These are phyloP conservation scores for Rotaria sp. DNA, from an alignment of 2,888 invertebrate species.

Conservation along the genomic window DNA sequence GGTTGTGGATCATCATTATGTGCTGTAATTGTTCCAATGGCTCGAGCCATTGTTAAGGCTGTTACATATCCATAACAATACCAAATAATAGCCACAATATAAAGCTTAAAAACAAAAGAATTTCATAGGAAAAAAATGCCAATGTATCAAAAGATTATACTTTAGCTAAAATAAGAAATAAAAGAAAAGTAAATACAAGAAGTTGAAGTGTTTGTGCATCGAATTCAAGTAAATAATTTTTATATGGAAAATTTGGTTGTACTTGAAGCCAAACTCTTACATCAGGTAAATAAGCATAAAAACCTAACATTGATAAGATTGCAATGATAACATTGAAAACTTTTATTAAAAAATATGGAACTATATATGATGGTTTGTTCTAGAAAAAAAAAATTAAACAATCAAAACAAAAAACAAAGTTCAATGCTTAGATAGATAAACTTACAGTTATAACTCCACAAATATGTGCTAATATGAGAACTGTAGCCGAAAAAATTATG, in stretches of 20 bases:
- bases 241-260: slow-evolving; percentile 33
- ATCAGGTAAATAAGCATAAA: slow-evolving; percentile 36
- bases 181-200: slow-evolving; percentile 33
- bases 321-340: slow-evolving; percentile 34
- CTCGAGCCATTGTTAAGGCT: slow-evolving; percentile 27
- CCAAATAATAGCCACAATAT: slow-evolving; percentile 34
- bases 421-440: not conserved
- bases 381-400: not conserved
- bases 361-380: slow-evolving; percentile 35
- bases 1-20: not conserved
- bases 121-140: not conserved
- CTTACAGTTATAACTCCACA: slow-evolving; percentile 24
- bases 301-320: slow-evolving; percentile 30
- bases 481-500: slow-evolving; percentile 22
- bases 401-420: no score
- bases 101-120: not conserved
- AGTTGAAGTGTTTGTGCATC: slow-evolving; percentile 36
- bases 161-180: slow-evolving; percentile 34
- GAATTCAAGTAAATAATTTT: slow-evolving; percentile 18
- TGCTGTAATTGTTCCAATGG: not conserved
- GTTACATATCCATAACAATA: slow-evolving; percentile 37
- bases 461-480: slow-evolving; percentile 27
- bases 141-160: no score
- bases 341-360: slow-evolving; percentile 39
- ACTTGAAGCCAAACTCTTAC: slow-evolving; percentile 29